phyloP scores from a whole-genome alignment of 2,797 vertebrate species.

The Sciaenops ocellatus region DNA sequence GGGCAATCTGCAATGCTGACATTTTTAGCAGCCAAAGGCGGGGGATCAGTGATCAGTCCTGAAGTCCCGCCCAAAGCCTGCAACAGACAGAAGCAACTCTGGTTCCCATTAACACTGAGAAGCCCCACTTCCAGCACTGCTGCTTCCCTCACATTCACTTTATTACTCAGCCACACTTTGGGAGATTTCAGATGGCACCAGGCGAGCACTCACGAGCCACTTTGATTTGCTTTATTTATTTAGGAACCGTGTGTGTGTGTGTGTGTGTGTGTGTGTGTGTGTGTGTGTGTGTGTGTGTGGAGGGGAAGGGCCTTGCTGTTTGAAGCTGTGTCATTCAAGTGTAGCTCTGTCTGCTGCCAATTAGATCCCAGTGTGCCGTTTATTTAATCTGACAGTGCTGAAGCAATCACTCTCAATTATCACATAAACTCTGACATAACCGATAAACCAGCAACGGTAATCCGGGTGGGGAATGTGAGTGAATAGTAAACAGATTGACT shows the following conservation, averaged over 20 bases:
- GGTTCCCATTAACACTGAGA: slow-evolving; percentile 85
- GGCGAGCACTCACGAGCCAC: slow-evolving; percentile 78
- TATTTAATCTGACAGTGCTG: slow-evolving; percentile 84
- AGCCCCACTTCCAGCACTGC: slow-evolving; percentile 77
- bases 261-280: slow-evolving; percentile 39
- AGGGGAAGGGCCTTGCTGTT: slow-evolving; percentile 57
- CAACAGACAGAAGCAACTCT: slow-evolving; percentile 86
- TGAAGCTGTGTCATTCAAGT: slow-evolving; percentile 78
- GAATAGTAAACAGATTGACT: slow-evolving; percentile 69
- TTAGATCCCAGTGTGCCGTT: slow-evolving; percentile 80
- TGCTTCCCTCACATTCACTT: slow-evolving; percentile 85
- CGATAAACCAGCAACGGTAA: slow-evolving; percentile 77
- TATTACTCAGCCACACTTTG: slow-evolving; percentile 85
- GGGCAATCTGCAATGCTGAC: slow-evolving; percentile 60
- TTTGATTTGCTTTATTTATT: slow-evolving; percentile 86
- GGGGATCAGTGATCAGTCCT: slow-evolving; percentile 70
- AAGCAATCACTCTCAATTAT: slow-evolving; percentile 84
- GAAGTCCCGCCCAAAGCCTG: slow-evolving; percentile 67
- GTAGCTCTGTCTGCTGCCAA: slow-evolving; percentile 81
- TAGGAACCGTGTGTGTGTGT: slow-evolving; percentile 60
- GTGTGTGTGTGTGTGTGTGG: slow-evolving; percentile 27
- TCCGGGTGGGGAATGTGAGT: slow-evolving; percentile 40
- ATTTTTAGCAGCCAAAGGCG: slow-evolving; percentile 60
- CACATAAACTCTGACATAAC: slow-evolving; percentile 79
- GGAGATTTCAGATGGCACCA: slow-evolving; percentile 85